These are phyloP conservation scores for Epicauta chinensis DNA, from an alignment of 1,140 invertebrate species.

Conservation along the genomic window DNA sequence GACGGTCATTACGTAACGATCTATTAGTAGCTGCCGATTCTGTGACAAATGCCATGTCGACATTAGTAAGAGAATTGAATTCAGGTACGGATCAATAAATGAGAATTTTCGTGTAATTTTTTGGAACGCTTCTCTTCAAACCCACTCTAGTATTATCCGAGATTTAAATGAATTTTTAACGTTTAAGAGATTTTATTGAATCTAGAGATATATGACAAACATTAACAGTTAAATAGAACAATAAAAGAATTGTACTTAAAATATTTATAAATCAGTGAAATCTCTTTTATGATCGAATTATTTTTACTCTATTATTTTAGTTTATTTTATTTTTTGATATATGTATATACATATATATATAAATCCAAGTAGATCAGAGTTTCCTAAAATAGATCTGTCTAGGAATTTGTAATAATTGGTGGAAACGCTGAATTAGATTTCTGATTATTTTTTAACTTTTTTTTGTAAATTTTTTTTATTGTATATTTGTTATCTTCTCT, in stretches of 20 bases:
- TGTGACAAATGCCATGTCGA: slow-evolving; percentile 94
- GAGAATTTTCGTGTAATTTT: slow-evolving; percentile 7
- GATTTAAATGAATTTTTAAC: slow-evolving; percentile 1
- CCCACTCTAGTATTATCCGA: slow-evolving; percentile 21
- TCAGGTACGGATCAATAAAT: slow-evolving; percentile 59
- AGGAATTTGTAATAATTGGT: too few species aligned
- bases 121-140: slow-evolving; percentile 5
- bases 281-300: slow-evolving; percentile 10
- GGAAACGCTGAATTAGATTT: too few species aligned
- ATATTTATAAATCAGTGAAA: too few species aligned
- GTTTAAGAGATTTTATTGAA: slow-evolving; percentile 6
- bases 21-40: slow-evolving; percentile 88
- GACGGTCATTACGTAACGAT: slow-evolving; percentile 71
- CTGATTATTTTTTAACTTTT: too few species aligned
- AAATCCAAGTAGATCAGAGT: too few species aligned
- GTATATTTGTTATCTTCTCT: slow-evolving; percentile 5
- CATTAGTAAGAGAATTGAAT: slow-evolving; percentile 89
- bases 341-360: too few species aligned
- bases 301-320: slow-evolving; percentile 11
- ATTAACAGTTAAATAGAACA: too few species aligned
- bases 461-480: slow-evolving; percentile 12
- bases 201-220: too few species aligned
- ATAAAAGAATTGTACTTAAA: too few species aligned
- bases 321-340: slow-evolving; percentile 14
- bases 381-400: too few species aligned